Base-by-base conservation (phyloP, 2,113 vertebrate genomes). In the Colistium nudipinnis region DNA sequence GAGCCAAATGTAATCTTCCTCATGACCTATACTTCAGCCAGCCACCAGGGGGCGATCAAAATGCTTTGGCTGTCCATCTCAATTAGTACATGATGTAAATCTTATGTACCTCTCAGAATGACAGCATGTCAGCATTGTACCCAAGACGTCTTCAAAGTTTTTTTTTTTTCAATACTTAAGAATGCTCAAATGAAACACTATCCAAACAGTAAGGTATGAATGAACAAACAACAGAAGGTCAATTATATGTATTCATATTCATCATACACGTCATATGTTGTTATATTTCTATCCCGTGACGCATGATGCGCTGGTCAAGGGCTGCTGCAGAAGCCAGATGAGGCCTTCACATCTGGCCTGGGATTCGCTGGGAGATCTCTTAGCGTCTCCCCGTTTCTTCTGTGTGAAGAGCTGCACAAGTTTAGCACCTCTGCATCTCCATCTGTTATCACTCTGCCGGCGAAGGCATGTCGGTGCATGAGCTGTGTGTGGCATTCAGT, bases 401-500 rank as follows among this genome's bases (percentile, higher is more conserved):
- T 51, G 25, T 68, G 70, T 62, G n/a, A 62, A 74, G 57, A 65
- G 70, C 77, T 55, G 35, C 27, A 52, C 52, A 19, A 74, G 43
- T 72, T 79, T 59, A 78, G 31, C 81, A 73, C 69, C 78, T 57
- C 71, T 33, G 61, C 51, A 74, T 85, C 67, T 67, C 47, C 81
- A 84, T 87, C 79, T 90, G 89, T 87, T 83, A 87, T 85, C 78
- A 55, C 81, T 89, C 83, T 53, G 63, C 66, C 54, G 76, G 48
- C 61, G 73, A 3, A 79, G 78, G 70, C 65, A 57, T 63, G 78
- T 55, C 45, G 54, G 63, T 63, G 63, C 20, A 20, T 47, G 65
- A 25, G 83, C 80, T 81, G 88, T 90, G 91, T 87, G 91, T 91
- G 91, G 90, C 35, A 88, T 90, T 78, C 76, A 62, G 78, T 92